phyloP scores from a whole-genome alignment of 2,113 vertebrate genomes.

The Psittacara wagleri region DNA sequence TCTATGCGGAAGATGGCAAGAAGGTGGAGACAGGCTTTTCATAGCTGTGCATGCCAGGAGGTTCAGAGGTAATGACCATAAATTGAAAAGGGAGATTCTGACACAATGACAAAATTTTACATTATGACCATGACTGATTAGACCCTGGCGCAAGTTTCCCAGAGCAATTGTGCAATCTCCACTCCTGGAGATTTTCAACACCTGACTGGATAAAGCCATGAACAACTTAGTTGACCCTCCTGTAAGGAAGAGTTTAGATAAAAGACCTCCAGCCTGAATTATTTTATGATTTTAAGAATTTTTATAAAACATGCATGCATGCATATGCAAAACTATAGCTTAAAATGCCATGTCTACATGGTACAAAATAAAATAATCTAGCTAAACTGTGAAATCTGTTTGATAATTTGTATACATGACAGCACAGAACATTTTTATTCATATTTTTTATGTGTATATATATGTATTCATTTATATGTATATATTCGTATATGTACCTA shows the following conservation, averaged over 20 bases:
- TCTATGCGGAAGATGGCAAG: too few species aligned
- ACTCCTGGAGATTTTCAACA: not conserved
- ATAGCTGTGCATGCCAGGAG: too few species aligned
- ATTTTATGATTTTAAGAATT: not conserved
- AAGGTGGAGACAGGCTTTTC: too few species aligned
- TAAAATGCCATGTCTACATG: not conserved
- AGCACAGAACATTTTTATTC: not conserved
- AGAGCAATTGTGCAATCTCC: accelerated
- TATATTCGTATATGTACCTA: not conserved
- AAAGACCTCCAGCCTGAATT: not conserved
- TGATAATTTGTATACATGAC: not conserved
- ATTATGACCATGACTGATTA: not conserved
- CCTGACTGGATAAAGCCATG: not conserved
- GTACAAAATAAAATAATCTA: not conserved
- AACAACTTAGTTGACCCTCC: not conserved
- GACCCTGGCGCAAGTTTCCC: not conserved
- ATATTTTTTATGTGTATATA: not conserved
- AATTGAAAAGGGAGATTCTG: too few species aligned
- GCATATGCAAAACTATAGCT: not conserved
- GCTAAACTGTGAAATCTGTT: not conserved
- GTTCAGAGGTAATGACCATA: too few species aligned
- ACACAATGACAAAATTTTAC: not conserved
- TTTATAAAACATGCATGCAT: not conserved
- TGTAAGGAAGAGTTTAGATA: not conserved
- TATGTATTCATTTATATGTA: too few species aligned